phyloP scores from a whole-genome alignment of 2,113 vertebrate genomes.

The Meriones unguiculatus region DNA sequence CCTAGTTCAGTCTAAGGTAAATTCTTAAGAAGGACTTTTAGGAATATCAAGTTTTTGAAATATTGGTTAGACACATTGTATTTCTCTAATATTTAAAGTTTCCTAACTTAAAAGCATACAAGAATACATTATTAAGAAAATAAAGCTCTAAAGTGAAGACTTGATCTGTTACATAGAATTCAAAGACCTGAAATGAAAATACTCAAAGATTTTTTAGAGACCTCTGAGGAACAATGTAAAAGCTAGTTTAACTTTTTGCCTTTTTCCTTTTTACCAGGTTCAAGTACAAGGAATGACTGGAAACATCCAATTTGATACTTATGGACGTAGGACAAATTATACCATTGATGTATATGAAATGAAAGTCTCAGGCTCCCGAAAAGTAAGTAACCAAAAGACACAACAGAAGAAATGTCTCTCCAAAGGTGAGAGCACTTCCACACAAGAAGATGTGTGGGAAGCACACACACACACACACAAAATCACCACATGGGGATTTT shows the following conservation, averaged over 20 bases:
- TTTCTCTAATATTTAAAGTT: background rate
- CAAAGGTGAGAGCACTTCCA: background rate
- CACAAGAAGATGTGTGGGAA: constrained; percentile 33
- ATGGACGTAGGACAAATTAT: constrained; percentile 98
- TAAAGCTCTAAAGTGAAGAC: constrained; percentile 9
- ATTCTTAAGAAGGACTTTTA: constrained; percentile 15
- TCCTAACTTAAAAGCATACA: constrained; percentile 41
- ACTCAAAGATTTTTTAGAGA: constrained; percentile 26
- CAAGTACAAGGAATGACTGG: constrained; percentile 99
- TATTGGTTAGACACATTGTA: background rate
- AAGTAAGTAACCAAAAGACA: constrained; percentile 89
- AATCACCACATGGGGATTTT: constrained; percentile 22
- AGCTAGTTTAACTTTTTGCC: constrained; percentile 67
- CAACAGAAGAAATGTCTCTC: constrained; percentile 15
- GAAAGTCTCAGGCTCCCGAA: constrained; percentile 94
- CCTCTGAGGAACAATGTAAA: background rate
- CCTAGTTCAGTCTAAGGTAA: constrained; percentile 20
- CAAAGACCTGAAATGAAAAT: constrained; percentile 38
- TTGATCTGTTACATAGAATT: background rate
- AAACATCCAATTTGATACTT: constrained; percentile 99
- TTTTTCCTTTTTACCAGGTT: constrained; percentile 88
- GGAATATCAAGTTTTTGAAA: constrained; percentile 48
- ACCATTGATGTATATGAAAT: constrained; percentile 99
- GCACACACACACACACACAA: background rate
- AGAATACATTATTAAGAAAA: constrained; percentile 52